Conservation (phyloP, 2,888 invertebrate genomes). For the Psylliodes chrysocephalus region DNA sequence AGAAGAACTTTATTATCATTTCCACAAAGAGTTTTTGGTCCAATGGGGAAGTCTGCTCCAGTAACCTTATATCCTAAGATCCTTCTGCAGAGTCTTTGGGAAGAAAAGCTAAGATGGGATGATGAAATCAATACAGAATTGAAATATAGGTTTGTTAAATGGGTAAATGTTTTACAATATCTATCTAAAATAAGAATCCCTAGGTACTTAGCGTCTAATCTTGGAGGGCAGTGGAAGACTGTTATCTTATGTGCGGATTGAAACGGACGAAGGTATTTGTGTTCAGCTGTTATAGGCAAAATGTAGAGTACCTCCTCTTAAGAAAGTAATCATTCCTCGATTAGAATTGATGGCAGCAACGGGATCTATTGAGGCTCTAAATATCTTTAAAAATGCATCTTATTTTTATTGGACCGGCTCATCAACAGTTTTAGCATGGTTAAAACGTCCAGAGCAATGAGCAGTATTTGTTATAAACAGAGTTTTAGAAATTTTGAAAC, state of each 20-base stretch:
- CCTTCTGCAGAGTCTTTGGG: slow-evolving; percentile 32
- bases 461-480: slow-evolving; percentile 28
- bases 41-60: slow-evolving; percentile 31
- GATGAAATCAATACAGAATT: slow-evolving; percentile 24
- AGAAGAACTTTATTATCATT: slow-evolving; percentile 27
- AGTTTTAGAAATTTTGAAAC: slow-evolving; percentile 16
- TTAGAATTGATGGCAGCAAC: neutral
- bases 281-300: slow-evolving; percentile 41
- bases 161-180: slow-evolving; percentile 24
- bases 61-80: slow-evolving; percentile 34
- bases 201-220: slow-evolving; percentile 2
- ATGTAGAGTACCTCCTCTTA: slow-evolving; percentile 48
- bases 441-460: slow-evolving; percentile 18
- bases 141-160: slow-evolving; percentile 37
- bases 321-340: slow-evolving; percentile 40
- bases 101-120: slow-evolving; percentile 28
- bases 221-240: neutral
- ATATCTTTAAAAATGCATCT: neutral
- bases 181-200: slow-evolving; percentile 6
- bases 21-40: slow-evolving; percentile 30
- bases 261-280: neutral
- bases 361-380: neutral
- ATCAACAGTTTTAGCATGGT: slow-evolving; percentile 24
- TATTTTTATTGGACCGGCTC: slow-evolving; percentile 26
- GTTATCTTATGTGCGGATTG: neutral